Percentiles rank a stretch among this genome's conserved stretches.
phyloP scores from a whole-genome alignment of 2,797 vertebrate genomes.

The Huso huso region DNA sequence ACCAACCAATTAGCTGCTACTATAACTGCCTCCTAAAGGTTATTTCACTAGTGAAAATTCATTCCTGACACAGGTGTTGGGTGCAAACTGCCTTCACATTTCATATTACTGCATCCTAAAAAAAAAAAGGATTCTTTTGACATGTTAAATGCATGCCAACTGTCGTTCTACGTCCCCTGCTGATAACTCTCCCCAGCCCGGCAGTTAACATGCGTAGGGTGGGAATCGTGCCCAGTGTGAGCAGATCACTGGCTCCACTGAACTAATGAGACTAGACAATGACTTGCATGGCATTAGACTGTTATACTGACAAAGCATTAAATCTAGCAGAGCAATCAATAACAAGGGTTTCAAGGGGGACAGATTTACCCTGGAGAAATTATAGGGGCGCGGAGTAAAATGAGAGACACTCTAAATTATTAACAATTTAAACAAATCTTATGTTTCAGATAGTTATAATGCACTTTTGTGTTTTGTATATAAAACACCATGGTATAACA shows the following conservation, averaged over 20 bases:
- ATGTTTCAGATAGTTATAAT: no score
- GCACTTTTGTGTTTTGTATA: no score
- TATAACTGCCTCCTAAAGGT: background rate
- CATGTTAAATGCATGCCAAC: no score
- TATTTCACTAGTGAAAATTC: conserved; percentile 11
- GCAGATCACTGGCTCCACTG: conserved; percentile 16
- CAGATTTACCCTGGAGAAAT: no score
- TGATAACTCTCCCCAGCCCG: conserved; percentile 16
- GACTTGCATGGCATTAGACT: background rate
- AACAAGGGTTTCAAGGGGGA: background rate
- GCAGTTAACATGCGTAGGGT: conserved; percentile 13
- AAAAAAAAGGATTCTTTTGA: no score
- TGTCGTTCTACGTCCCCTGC: background rate
- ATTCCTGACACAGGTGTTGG: conserved; percentile 17
- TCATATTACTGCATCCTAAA: no score
- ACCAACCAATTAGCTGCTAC: no score
- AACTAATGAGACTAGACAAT: conserved; percentile 10
- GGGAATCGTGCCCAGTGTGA: conserved; percentile 12
- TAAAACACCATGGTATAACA: no score
- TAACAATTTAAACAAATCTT: no score
- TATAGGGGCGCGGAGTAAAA: no score
- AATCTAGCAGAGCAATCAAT: background rate
- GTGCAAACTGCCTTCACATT: background rate
- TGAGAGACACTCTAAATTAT: no score
- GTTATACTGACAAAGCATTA: conserved; percentile 1